These are phyloP conservation scores for Vanessa cardui DNA, from an alignment of 2,888 invertebrate genomes.

Conservation along the genomic window DNA sequence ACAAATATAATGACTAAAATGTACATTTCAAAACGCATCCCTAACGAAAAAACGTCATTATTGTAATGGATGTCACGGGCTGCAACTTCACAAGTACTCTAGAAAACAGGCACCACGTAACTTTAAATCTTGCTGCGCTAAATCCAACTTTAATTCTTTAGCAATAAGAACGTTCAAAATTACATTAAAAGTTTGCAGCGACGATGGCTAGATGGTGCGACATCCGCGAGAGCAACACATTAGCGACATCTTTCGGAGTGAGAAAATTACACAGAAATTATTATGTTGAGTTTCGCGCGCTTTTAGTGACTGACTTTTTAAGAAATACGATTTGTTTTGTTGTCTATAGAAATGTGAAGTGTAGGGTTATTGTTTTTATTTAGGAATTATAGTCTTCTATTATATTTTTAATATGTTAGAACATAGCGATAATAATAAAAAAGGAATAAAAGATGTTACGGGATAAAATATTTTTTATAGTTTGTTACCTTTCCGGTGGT, in stretches of 20 bases:
- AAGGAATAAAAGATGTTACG: too few relatives aligned
- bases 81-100: conserved; percentile 75
- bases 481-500: too few relatives aligned
- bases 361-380: background rate
- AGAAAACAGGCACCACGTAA: conserved; percentile 56
- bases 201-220: conserved; percentile 68
- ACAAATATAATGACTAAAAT: conserved; percentile 3
- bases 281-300: conserved; percentile 60
- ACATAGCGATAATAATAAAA: background rate
- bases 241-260: conserved; percentile 79
- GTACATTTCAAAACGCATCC: conserved; percentile 50
- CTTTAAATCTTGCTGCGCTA: conserved; percentile 35
- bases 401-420: background rate
- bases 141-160: conserved; percentile 41
- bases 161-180: conserved; percentile 37
- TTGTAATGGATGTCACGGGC: conserved; percentile 81
- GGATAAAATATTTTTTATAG: too few relatives aligned
- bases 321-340: conserved; percentile 28
- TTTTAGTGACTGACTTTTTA: conserved; percentile 45
- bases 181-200: conserved; percentile 50
- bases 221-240: conserved; percentile 74
- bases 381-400: background rate
- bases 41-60: conserved; percentile 71
- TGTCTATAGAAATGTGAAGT: background rate
- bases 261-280: conserved; percentile 76